Conservation (phyloP, 2,797 vertebrate species). For the Falco naumanni region DNA sequence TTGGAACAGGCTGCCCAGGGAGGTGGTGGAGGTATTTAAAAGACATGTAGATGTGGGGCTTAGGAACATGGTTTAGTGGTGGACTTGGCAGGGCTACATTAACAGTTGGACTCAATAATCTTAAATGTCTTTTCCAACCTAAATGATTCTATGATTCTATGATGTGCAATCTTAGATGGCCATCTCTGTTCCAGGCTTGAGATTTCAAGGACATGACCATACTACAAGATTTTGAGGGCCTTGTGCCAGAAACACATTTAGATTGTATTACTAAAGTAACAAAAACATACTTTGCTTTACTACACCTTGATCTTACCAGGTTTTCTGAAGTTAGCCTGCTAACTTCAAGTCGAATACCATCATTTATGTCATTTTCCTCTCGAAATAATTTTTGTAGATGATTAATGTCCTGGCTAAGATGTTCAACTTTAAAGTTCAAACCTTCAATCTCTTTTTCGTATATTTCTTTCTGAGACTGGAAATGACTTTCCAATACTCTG, state of each 20-base stretch:
- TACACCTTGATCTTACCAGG: constrained; percentile 77
- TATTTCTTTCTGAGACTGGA: constrained; percentile 87
- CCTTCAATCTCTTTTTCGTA: constrained; percentile 88
- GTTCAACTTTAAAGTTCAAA: constrained; percentile 87
- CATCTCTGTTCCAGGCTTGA: fast-evolving
- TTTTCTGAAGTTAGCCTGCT: constrained; percentile 90
- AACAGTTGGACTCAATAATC: no score
- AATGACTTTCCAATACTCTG: constrained; percentile 89
- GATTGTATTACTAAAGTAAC: not conserved
- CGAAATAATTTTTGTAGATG: constrained; percentile 90
- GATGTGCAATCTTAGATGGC: not conserved
- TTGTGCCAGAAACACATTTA: not conserved
- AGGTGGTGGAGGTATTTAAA: no score
- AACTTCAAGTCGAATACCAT: constrained; percentile 88
- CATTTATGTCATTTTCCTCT: constrained; percentile 89
- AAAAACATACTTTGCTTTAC: not conserved
- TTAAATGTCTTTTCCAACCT: no score
- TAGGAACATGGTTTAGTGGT: no score
- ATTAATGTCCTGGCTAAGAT: constrained; percentile 89
- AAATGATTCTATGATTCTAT: no score
- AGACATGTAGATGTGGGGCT: no score
- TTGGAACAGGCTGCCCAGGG: no score
- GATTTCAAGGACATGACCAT: not conserved
- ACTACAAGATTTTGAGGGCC: not conserved
- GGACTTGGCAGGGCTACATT: no score